Conservation (phyloP, 2,113 vertebrate genomes). For the Acrocephalus kingi region DNA sequence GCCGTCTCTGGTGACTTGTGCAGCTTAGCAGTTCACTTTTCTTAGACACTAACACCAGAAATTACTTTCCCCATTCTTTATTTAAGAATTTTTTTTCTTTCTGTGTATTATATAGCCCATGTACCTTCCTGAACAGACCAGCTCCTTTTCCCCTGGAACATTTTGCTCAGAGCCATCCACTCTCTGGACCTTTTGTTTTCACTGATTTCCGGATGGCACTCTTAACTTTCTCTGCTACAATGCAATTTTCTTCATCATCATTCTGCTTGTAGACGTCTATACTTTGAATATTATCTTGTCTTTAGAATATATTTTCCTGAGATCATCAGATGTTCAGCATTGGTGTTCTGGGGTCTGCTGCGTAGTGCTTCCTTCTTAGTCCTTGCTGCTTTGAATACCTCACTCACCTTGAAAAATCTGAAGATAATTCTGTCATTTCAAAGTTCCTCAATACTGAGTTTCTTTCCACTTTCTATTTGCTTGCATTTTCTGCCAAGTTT, state of each 20-base stretch:
- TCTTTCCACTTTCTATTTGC: neutral
- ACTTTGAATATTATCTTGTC: neutral
- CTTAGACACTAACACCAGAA: neutral
- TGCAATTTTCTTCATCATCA: neutral
- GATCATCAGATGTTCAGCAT: neutral
- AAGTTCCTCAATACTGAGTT: neutral
- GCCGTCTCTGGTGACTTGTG: neutral
- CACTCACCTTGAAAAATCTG: neutral
- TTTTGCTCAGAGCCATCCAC: neutral
- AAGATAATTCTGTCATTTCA: neutral
- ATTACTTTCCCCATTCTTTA: neutral
- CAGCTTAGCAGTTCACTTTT: neutral
- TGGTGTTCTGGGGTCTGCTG: neutral
- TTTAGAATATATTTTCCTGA: neutral
- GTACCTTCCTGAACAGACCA: neutral
- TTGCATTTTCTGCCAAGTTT: neutral
- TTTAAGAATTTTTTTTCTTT: neutral
- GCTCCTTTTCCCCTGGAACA: neutral
- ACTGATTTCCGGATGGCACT: neutral
- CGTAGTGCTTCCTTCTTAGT: neutral
- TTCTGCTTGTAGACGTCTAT: neutral
- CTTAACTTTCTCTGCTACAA: neutral
- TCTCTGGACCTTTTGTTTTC: neutral
- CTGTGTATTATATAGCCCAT: rapidly evolving
- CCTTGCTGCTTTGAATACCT: neutral